phyloP scores from a whole-genome alignment of 2,113 vertebrate genomes.

The Anoura caudifer region DNA sequence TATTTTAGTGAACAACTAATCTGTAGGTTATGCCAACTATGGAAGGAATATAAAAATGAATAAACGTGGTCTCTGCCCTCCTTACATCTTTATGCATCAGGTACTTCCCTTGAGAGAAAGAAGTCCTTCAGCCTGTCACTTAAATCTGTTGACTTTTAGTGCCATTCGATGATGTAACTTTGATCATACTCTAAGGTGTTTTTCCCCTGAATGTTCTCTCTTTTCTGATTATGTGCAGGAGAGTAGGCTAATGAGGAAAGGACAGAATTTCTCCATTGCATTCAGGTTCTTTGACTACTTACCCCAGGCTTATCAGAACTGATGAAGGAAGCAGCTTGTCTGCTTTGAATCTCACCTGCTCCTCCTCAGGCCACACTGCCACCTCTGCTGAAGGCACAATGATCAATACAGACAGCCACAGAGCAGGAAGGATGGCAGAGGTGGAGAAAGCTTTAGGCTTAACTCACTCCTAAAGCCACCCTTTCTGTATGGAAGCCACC shows the following conservation, averaged over 20 bases:
- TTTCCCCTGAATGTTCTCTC: neutral
- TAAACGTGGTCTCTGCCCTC: neutral
- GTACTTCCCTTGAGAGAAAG: neutral
- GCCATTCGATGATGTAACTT: neutral
- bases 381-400: neutral
- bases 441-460: neutral
- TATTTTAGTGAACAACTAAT: neutral
- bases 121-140: neutral
- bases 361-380: neutral
- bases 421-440: neutral
- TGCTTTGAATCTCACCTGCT: neutral
- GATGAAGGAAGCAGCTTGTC: neutral
- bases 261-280: neutral
- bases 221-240: neutral
- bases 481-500: neutral
- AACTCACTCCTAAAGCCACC: neutral
- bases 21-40: neutral
- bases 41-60: neutral
- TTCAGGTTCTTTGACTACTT: neutral
- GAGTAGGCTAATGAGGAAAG: neutral
- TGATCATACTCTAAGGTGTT: neutral
- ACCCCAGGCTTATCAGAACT: neutral
- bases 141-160: neutral
- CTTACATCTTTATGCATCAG: fast-evolving
- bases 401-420: neutral